phyloP scores from a whole-genome alignment of 2,113 vertebrate genomes.

The Crotalus tigris region DNA sequence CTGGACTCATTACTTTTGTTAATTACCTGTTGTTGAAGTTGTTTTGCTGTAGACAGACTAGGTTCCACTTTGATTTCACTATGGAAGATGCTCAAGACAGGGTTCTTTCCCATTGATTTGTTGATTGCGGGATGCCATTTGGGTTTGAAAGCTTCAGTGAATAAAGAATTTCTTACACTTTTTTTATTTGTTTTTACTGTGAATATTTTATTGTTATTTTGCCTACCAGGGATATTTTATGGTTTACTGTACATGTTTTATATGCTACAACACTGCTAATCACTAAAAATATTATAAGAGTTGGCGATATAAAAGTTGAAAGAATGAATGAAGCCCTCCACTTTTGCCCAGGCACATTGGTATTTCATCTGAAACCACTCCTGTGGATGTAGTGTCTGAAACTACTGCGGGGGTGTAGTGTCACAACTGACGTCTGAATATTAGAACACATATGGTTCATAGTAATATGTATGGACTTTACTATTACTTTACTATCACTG shows the following conservation, averaged over 20 bases:
- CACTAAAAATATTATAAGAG: background rate
- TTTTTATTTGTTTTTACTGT: background rate
- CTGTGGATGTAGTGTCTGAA: background rate
- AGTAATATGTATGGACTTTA: background rate
- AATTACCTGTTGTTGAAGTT: background rate
- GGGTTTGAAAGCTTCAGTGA: background rate
- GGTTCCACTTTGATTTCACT: background rate
- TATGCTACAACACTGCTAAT: background rate
- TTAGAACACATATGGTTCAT: background rate
- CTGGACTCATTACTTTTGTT: background rate
- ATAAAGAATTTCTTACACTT: background rate
- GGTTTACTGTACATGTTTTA: background rate
- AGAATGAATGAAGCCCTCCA: background rate
- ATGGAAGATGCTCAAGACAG: background rate
- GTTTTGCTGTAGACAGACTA: background rate
- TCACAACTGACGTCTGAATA: background rate
- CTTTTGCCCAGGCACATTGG: background rate
- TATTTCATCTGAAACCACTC: background rate
- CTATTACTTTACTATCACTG: background rate
- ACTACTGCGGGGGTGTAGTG: background rate
- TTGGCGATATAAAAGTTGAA: background rate
- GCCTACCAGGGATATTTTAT: background rate
- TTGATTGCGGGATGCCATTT: background rate
- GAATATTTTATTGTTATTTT: background rate
- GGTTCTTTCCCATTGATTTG: background rate